phyloP scores from a whole-genome alignment of 2,113 vertebrate species.

The Mellivora capensis region DNA sequence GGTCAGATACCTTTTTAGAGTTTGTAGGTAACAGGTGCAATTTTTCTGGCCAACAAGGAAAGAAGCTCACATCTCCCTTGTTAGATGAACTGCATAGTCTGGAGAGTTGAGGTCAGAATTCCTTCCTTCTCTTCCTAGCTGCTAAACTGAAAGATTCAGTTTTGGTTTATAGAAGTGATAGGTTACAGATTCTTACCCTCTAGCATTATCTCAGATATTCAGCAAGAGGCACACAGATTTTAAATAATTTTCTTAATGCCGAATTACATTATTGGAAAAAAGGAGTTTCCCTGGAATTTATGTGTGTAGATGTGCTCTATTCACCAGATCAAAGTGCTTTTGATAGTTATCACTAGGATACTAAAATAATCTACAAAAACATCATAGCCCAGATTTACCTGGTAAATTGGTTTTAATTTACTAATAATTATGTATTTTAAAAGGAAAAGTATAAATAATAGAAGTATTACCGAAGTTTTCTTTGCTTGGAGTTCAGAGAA shows the following conservation, averaged over 20 bases:
- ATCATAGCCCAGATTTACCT: neutral
- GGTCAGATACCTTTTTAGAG: neutral
- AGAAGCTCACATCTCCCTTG: neutral
- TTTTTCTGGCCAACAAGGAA: neutral
- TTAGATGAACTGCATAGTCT: neutral
- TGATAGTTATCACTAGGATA: neutral
- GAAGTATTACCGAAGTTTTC: conserved; percentile 55
- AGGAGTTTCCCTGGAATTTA: neutral
- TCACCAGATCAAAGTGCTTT: neutral
- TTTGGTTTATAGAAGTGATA: neutral
- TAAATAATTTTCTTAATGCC: neutral
- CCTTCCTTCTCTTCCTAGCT: neutral
- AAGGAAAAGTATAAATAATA: conserved; percentile 27
- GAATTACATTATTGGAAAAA: conserved; percentile 7
- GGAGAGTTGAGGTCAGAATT: conserved; percentile 3
- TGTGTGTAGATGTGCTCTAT: neutral
- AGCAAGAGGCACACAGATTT: neutral
- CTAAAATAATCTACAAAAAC: conserved; percentile 19
- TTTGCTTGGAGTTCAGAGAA: conserved; percentile 82
- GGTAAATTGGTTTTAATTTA: neutral
- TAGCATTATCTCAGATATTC: neutral
- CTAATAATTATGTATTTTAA: neutral
- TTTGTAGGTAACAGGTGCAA: neutral
- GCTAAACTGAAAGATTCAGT: neutral
- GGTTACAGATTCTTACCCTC: neutral